Base-by-base conservation (phyloP, 53 echinoderm and acorn worm species). In the Astropecten irregularis region DNA sequence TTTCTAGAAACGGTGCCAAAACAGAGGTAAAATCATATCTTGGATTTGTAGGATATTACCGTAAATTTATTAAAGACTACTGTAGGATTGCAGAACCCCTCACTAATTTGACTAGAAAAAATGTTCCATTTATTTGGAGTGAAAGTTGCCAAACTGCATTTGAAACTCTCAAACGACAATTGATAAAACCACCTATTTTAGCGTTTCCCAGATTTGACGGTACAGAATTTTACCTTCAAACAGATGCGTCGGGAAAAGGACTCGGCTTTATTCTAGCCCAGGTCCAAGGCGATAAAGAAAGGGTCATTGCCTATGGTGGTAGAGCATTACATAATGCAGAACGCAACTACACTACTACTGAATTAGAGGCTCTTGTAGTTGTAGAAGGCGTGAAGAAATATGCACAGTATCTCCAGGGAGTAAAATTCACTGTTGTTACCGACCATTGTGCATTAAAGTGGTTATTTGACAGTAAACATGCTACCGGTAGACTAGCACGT, bases 331-430 rank as follows among this genome's bases (percentile, higher is more conserved):
- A 40, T 35, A 68, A 71, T n/a, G 23, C 59, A 20, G 72, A 85
- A 29, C 1, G 44, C 14, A 85, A 84, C 37, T 84, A 84, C n/a
- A 69, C 56, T 4, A 70, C 49, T 11, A 85, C 85, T 37, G 71
- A 71, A 71, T 42, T 56, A 27, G 71, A 84, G 58, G 84, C 84
- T 10, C 31, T 84, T 21, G 84, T 60, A 33, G 72, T 84, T 38
- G 84, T 71, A n/a, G 84, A 71, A 57, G 84, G 84, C 27, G 40
- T 84, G 1, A 57, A 33, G 19, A 77, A 77, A 61, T 58, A 38
- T 77, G 46, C 60, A 1, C 59, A 39, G 9, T 77, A 57, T 38
- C 46, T 77, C 3, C 60, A 77, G 47, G 28, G 23, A 8, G 69
- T 48, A 20, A 48, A 48, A 27, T 69, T 69, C 19, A 59, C 26